A percentile compares a stretch with the other conserved stretches of the same genome.
phyloP scores from a whole-genome alignment of 2,113 vertebrate genomes.

The Zingel zingel region DNA sequence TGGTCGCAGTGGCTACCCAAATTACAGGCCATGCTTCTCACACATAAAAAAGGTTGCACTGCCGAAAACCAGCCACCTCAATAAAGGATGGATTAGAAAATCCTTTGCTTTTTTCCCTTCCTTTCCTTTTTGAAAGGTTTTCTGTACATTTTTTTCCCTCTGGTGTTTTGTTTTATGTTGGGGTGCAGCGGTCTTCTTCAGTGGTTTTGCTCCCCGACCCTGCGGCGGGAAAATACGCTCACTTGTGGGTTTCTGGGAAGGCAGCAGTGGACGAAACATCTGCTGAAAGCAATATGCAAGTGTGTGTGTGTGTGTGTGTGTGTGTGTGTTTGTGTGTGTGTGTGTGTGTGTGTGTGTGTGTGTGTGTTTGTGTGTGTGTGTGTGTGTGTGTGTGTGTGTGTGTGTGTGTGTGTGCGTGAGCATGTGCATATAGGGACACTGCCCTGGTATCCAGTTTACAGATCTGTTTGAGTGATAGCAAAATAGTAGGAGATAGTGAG shows the following conservation, averaged over 20 bases:
- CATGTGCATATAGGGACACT: constrained; percentile 54
- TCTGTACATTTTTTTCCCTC: constrained; percentile 81
- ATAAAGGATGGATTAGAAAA: constrained; percentile 91
- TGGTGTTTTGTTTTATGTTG: constrained; percentile 88
- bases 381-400: constrained; percentile 2
- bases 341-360: constrained; percentile 6
- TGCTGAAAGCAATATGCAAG: constrained; percentile 83
- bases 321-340: constrained; percentile 26
- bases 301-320: constrained; percentile 54
- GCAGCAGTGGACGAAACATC: constrained; percentile 87
- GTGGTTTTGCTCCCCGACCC: constrained; percentile 87
- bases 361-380: constrained; percentile 3
- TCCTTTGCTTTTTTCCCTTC: constrained; percentile 84
- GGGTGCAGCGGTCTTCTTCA: constrained; percentile 85
- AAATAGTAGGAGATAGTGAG: constrained; percentile 33
- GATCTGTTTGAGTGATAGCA: constrained; percentile 56
- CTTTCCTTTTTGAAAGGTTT: constrained; percentile 83
- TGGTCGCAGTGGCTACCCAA: constrained; percentile 86
- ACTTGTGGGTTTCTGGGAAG: constrained; percentile 88
- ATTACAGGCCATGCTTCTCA: constrained; percentile 88
- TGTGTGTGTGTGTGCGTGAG: constrained; percentile 7
- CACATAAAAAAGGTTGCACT: constrained; percentile 88
- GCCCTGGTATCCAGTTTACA: constrained; percentile 63
- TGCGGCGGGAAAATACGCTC: constrained; percentile 87
- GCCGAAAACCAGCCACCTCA: constrained; percentile 89